Base-by-base conservation (phyloP, 30 jellyfish, hydroid and myxozoan species). In the Turritopsis dohrnii region DNA sequence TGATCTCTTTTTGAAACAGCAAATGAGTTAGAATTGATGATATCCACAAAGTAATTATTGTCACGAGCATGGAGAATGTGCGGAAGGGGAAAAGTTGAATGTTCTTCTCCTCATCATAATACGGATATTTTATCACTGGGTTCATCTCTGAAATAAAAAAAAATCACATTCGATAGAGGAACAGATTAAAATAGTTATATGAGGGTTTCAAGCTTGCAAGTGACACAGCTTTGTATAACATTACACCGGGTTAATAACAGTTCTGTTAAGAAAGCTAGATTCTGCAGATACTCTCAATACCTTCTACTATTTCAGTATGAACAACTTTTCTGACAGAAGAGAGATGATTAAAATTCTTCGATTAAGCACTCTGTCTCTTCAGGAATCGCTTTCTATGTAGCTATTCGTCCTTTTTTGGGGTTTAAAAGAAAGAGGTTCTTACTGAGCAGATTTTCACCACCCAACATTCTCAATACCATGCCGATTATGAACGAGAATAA, bases 51-150 rank as follows among this genome's bases (percentile, higher is more conserved):
- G 69, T 53, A 26, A 89, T 1, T 54, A 90, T 30, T 8, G 99
- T 85, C 53, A 94, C 79, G 74, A 89, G 54, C 97, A 89, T 94
- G 66, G 90, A 80, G 23, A 94, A 90, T 7, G 96, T 86, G 54
- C 99, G 97, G 81, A 94, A 94, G 52, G 99, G 99, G 83, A 94
- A 94, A 65, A 76, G 53, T 71, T 93, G 98, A 5, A 84, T 81
- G 1, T 86, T 71, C 8, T 54, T 54, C 53, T 52, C 31, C 20
- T 53, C 82, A 30, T 80, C 85, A 88, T 84, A 89, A 19, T 72
- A 28, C 1, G 99, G 99, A 73, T 86, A 94, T 54, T 87, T 65
- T 69, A 94, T 86, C n/a, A 81, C 92, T 18, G 99, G 92, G 29
- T 79, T 83, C 87, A 94, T 81, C 21, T 88, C 99, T 94, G 53